phyloP scores from a whole-genome alignment of 2,888 invertebrate genomes.

The Campopleginae sp. region DNA sequence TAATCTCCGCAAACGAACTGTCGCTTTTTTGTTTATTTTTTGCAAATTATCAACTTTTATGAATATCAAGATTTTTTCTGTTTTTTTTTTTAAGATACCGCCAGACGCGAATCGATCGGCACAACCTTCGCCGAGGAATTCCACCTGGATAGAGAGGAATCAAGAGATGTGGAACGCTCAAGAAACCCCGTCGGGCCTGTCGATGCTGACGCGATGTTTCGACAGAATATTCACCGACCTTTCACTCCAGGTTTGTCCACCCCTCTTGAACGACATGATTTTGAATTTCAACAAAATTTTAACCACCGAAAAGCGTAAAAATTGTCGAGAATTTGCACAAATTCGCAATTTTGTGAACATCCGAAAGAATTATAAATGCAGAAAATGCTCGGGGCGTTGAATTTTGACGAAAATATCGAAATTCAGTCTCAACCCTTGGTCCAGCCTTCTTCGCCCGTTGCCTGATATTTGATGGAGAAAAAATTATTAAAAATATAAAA shows the following conservation, averaged over 20 bases:
- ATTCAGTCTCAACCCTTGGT: too few species aligned
- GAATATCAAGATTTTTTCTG: background rate
- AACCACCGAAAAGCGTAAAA: too few species aligned
- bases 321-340: too few species aligned
- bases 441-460: too few species aligned
- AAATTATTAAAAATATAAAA: too few species aligned
- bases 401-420: too few species aligned
- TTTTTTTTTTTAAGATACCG: constrained; percentile 48
- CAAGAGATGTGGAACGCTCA: constrained; percentile 77
- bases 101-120: constrained; percentile 65
- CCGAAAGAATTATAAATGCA: too few species aligned
- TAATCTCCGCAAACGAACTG: background rate
- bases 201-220: constrained; percentile 90
- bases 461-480: too few species aligned
- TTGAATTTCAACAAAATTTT: background rate
- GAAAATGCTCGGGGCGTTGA: too few species aligned
- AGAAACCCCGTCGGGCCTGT: constrained; percentile 79
- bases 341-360: too few species aligned
- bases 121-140: constrained; percentile 67
- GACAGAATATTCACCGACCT: constrained; percentile 89
- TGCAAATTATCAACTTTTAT: background rate
- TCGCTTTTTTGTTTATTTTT: background rate
- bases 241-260: constrained; percentile 84
- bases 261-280: background rate
- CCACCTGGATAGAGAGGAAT: constrained; percentile 73